phyloP scores from a whole-genome alignment of 2,888 invertebrate species.

The Scaptomyza cyrtandrae region DNA sequence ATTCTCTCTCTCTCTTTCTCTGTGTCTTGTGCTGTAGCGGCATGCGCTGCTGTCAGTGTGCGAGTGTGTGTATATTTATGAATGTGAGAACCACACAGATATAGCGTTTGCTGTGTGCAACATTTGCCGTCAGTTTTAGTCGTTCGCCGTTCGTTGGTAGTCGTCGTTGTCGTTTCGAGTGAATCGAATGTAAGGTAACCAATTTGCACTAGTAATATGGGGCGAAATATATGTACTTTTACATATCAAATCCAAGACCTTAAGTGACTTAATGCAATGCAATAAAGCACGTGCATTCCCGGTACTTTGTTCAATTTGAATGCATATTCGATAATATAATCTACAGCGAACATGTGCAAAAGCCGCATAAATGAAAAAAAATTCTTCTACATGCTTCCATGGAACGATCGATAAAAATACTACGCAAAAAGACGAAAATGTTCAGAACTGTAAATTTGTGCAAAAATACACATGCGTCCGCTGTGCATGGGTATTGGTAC shows the following conservation, averaged over 20 bases:
- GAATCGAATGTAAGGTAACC: conserved; percentile 84
- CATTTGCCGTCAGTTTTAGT: conserved; percentile 80
- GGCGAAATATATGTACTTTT: conserved; percentile 57
- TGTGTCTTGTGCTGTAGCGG: conserved; percentile 57
- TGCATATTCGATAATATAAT: conserved; percentile 11
- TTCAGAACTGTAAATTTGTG: conserved; percentile 74
- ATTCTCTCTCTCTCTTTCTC: conserved; percentile 22
- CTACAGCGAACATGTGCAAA: conserved; percentile 45
- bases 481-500: conserved; percentile 55
- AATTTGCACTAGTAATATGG: conserved; percentile 69
- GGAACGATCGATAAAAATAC: conserved; percentile 83
- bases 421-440: conserved; percentile 82
- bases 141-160: conserved; percentile 82
- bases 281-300: conserved; percentile 62
- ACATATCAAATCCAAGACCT: conserved; percentile 42
- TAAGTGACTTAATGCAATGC: conserved; percentile 41
- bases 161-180: conserved; percentile 84
- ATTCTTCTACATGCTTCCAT: conserved; percentile 54
- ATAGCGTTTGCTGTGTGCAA: conserved; percentile 59
- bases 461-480: conserved; percentile 61
- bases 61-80: conserved; percentile 12
- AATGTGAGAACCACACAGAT: conserved; percentile 56
- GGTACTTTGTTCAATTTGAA: conserved; percentile 32
- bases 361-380: conserved; percentile 49
- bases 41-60: conserved; percentile 51